A percentile compares a stretch with the other conserved stretches of the same genome.
These are phyloP conservation scores for Drosophila leontia DNA, from an alignment of 1,140 invertebrate genomes.

Conservation along the genomic window DNA sequence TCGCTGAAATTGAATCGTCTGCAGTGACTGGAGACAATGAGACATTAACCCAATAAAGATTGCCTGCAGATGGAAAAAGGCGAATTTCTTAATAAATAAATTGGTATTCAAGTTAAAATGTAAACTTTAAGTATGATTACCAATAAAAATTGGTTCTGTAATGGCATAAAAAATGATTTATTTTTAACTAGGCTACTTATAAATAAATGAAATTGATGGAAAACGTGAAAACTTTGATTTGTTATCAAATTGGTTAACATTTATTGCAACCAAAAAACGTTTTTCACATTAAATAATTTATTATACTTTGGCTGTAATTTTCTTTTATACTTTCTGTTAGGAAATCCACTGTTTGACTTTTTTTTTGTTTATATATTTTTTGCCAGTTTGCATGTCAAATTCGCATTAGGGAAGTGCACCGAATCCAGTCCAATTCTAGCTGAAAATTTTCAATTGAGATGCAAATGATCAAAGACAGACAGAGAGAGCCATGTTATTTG, in stretches of 20 bases:
- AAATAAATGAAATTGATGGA: slow-evolving; percentile 14
- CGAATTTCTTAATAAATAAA: slow-evolving; percentile 27
- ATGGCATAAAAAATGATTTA: neutral
- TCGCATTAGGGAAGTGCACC: slow-evolving; percentile 71
- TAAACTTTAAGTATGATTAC: slow-evolving; percentile 16
- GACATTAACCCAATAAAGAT: slow-evolving; percentile 78
- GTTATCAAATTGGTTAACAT: neutral
- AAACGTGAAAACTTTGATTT: slow-evolving; percentile 8
- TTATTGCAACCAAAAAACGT: neutral
- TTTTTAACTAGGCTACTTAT: neutral
- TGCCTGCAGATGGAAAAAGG: slow-evolving; percentile 21
- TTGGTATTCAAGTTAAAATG: slow-evolving; percentile 5
- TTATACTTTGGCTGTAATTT: neutral
- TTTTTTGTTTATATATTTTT: neutral
- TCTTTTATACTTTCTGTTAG: slow-evolving; percentile 3
- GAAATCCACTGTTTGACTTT: neutral
- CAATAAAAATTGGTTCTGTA: neutral
- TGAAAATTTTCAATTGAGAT: slow-evolving; percentile 62
- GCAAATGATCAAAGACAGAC: slow-evolving; percentile 58
- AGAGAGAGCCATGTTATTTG: slow-evolving; percentile 31
- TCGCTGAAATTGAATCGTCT: slow-evolving; percentile 78
- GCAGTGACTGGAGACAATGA: slow-evolving; percentile 62
- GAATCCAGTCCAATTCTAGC: slow-evolving; percentile 30
- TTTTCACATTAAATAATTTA: neutral
- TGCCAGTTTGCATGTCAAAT: slow-evolving; percentile 43